Base-by-base conservation (phyloP, 30 jellyfish, hydroid and myxozoan genomes). In the Aurelia sp. region DNA sequence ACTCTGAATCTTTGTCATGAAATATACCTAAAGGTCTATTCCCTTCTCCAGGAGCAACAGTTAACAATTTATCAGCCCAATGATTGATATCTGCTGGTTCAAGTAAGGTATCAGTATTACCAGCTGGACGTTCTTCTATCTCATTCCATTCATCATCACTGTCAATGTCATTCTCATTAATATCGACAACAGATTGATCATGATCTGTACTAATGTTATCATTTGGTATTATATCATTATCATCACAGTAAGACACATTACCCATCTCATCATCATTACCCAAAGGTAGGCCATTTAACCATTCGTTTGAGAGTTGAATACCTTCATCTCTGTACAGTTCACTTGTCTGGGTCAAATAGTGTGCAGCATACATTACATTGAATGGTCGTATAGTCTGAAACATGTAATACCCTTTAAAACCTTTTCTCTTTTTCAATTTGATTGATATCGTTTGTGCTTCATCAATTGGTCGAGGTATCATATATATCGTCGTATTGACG, bases 131-230 rank as follows among this genome's bases (percentile, higher is more conserved):
- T 5, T 24, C 27, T 19, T 63, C 82, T 13, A 10, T 70, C 55
- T 80, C 70, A 80, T 51, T 63, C 90, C 90, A 80, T 80, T n/a
- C 58, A 65, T 80, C 90, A 30, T 40, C 82, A 71, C 21, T 48
- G 47, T 35, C 33, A 20, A 17, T 18, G 7, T 67, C 78, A 67
- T 18, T 20, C 53, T 17, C 11, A 19, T 67, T 61, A 33, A 13
- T 71, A 22, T 38, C 82, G 47, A 22, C 48, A 22, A 18, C 24
- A 15, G 20, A n/a, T 33, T 35, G 68, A 11, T 19, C 68, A 38
- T 33, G 33, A 33, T 19, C 35, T n/a, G 68, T 10, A 71, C 31
- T 18, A 22, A 64, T 64, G 30, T 13, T 13, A 3, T 19, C 27
- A 59, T 6, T 44, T 17, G 76, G 30, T 19, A 19, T 13, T 64